These are phyloP conservation scores for Sycobia sp. DNA, from an alignment of 1,140 invertebrate species.

Conservation along the genomic window DNA sequence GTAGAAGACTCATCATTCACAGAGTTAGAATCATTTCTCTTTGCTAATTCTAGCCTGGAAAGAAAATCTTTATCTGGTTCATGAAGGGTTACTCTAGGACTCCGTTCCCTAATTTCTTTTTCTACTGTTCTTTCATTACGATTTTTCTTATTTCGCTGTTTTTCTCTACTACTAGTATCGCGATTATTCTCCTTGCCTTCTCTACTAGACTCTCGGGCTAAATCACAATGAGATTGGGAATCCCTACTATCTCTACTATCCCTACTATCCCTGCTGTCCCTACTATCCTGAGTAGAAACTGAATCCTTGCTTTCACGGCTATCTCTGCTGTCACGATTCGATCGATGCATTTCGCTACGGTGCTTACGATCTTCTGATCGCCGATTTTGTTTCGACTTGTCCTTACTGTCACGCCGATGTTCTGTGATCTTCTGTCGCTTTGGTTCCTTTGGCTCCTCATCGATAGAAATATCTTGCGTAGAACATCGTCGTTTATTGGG, in stretches of 20 bases:
- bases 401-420: conserved; percentile 75
- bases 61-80: conserved; percentile 70
- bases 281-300: conserved; percentile 45
- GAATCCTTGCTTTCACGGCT: conserved; percentile 54
- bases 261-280: conserved; percentile 54
- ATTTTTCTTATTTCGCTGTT: conserved; percentile 52
- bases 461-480: conserved; percentile 73
- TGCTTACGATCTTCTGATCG: conserved; percentile 59
- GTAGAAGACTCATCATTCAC: conserved; percentile 44
- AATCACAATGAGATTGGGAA: conserved; percentile 35
- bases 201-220: conserved; percentile 47
- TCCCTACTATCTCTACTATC: conserved; percentile 51
- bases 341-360: conserved; percentile 54
- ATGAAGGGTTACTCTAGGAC: conserved; percentile 53
- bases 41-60: conserved; percentile 65
- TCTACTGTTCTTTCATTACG: conserved; percentile 46
- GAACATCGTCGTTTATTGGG: conserved; percentile 76
- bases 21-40: conserved; percentile 46
- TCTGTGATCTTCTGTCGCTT: conserved; percentile 74
- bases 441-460: conserved; percentile 48
- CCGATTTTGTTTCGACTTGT: conserved; percentile 58
- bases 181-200: conserved; percentile 55
- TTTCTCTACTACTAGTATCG: conserved; percentile 48
- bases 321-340: conserved; percentile 54
- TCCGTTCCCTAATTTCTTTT: conserved; percentile 53